Evolutionary conservation across 2,797 vertebrate species (phyloP).

Genomic region (Urophycis tenuis): DNA sequence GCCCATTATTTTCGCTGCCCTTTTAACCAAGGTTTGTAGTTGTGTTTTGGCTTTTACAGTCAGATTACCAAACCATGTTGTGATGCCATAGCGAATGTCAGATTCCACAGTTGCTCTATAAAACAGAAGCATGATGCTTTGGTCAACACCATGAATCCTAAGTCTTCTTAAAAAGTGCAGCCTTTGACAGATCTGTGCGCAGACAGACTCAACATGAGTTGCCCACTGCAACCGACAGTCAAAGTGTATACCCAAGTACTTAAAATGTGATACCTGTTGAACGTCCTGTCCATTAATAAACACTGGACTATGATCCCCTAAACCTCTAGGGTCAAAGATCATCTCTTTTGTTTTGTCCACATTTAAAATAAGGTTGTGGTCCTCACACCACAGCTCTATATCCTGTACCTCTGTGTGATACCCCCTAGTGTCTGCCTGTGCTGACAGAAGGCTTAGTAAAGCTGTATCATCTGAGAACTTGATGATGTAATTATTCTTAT

Average conservation of each 20-base stretch:
- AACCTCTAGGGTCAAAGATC: neutral
- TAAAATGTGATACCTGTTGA: neutral
- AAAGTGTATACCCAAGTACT: neutral
- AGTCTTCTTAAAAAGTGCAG: neutral
- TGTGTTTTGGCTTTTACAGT: too few relatives aligned
- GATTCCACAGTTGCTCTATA: too few relatives aligned
- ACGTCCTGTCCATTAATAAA: neutral
- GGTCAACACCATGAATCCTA: neutral
- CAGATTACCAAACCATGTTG: too few relatives aligned
- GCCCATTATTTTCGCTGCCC: too few relatives aligned
- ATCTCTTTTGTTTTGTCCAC: constrained; percentile 1
- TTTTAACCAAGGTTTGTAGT: too few relatives aligned
- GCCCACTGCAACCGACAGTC: neutral
- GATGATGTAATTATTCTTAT: neutral
- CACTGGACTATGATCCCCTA: neutral
- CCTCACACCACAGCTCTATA: constrained; percentile 3
- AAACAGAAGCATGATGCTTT: neutral
- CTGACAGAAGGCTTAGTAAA: neutral
- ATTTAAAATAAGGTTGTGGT: neutral
- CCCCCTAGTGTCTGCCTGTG: too few relatives aligned
- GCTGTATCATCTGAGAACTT: constrained; percentile 1
- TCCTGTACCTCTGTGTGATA: neutral
- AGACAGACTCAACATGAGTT: constrained; percentile 2
- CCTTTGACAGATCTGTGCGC: neutral
- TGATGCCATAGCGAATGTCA: too few relatives aligned